Percentiles rank a stretch among this genome's conserved stretches.
Conservation (phyloP, 2,888 invertebrate genomes). For the Seira musarum region DNA sequence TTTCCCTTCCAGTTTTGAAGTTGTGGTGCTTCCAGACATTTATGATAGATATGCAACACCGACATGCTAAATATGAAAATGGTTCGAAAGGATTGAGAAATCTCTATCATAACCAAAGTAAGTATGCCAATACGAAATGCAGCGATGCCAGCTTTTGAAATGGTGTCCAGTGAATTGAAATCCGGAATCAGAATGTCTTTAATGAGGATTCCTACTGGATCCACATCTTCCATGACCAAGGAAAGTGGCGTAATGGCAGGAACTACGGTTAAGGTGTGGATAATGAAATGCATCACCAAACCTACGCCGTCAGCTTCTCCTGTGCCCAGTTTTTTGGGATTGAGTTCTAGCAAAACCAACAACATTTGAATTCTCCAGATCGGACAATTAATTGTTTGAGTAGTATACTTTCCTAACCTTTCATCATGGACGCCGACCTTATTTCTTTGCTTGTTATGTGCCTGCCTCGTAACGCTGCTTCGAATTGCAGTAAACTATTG, state of each 20-base stretch:
- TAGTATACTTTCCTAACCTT: too few species aligned
- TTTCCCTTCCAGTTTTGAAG: too few species aligned
- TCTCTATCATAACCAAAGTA: conserved; percentile 16
- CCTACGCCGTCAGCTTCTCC: conserved; percentile 11
- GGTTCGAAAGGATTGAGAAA: conserved; percentile 25
- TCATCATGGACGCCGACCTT: conserved; percentile 11
- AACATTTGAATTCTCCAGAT: neutral
- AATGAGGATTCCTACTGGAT: conserved; percentile 15
- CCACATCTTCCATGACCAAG: conserved; percentile 26
- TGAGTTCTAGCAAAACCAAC: conserved; percentile 2
- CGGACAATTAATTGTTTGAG: neutral
- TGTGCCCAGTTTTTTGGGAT: neutral
- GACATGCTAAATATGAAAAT: conserved; percentile 27
- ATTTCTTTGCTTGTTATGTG: conserved; percentile 1
- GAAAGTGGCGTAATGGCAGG: conserved; percentile 24
- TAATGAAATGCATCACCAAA: conserved; percentile 13
- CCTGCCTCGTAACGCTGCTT: neutral
- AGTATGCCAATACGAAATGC: neutral
- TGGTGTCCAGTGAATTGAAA: neutral
- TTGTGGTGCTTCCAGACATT: neutral
- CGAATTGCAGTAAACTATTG: conserved; percentile 18
- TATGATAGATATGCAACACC: conserved; percentile 22
- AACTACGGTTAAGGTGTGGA: conserved; percentile 17
- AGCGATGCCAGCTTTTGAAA: neutral
- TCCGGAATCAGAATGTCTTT: neutral